Conservation (phyloP, 2,888 invertebrate genomes). For the Conomelus anceps region DNA sequence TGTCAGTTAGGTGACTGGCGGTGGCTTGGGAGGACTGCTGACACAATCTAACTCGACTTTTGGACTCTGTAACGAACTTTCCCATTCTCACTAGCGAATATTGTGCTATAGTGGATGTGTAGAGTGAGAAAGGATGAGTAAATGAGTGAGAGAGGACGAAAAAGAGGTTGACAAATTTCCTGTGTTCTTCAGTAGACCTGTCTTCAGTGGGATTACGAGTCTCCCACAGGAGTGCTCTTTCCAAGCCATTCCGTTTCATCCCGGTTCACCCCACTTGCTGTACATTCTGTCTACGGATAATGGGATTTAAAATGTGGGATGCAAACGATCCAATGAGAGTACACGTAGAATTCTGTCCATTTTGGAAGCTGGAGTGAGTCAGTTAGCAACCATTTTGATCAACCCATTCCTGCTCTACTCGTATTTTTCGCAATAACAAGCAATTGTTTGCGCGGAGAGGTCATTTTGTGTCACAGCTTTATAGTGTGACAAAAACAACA, state of each 20-base stretch:
- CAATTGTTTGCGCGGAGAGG: neutral
- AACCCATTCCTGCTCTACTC: no score
- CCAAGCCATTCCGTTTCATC: neutral
- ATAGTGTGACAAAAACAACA: neutral
- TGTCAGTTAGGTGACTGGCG: neutral
- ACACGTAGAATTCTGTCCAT: neutral
- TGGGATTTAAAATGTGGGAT: neutral
- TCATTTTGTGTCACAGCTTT: neutral
- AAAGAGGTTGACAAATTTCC: neutral
- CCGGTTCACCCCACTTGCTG: neutral
- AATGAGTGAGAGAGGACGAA: neutral
- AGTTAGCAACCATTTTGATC: neutral
- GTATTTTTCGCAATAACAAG: neutral
- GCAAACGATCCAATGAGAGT: neutral
- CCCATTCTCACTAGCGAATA: neutral
- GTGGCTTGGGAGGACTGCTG: neutral
- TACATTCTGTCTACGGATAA: neutral
- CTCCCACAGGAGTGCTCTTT: neutral
- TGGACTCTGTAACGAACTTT: neutral
- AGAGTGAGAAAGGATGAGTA: no score
- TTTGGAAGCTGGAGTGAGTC: neutral
- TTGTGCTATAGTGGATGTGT: neutral
- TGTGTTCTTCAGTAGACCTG: neutral
- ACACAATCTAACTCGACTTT: neutral
- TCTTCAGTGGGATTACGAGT: neutral